Conservation (phyloP, 2,888 invertebrate genomes). For the Cheilosia scutellata region DNA sequence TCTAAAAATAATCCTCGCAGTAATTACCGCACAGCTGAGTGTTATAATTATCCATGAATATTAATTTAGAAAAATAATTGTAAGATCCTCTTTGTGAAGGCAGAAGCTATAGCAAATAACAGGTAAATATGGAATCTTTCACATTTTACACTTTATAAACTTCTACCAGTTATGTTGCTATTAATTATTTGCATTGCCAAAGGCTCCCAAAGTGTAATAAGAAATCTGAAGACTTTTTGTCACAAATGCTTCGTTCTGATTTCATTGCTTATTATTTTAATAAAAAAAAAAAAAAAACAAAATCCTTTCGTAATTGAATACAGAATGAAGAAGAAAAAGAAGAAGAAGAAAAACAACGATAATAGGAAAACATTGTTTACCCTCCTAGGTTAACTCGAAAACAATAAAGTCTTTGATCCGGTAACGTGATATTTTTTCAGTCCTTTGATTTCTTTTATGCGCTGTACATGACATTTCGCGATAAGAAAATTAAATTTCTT, state of each 20-base stretch:
- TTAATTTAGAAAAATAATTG: no score
- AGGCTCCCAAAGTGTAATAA: slow-evolving; percentile 5
- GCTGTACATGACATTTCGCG: slow-evolving; percentile 64
- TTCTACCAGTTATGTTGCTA: not conserved
- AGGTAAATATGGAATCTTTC: no score
- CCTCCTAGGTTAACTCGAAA: slow-evolving; percentile 46
- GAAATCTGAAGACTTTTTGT: slow-evolving; percentile 6
- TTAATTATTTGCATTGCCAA: slow-evolving; percentile 25
- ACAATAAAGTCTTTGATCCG: slow-evolving; percentile 64
- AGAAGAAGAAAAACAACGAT: slow-evolving; percentile 5
- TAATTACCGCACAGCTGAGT: no score
- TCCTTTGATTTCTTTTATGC: slow-evolving; percentile 50
- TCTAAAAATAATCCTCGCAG: no score
- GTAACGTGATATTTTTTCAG: slow-evolving; percentile 61
- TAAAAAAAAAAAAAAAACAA: not conserved
- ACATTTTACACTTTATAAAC: not conserved
- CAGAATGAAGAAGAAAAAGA: not conserved
- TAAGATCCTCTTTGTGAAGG: no score
- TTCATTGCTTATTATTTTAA: not conserved
- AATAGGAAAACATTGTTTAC: slow-evolving; percentile 19
- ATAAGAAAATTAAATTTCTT: slow-evolving; percentile 49
- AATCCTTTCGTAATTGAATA: slow-evolving; percentile 6
- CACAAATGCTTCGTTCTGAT: slow-evolving; percentile 19
- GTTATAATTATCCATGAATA: no score
- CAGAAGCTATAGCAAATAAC: no score